Evolutionary conservation across 2,888 invertebrate genomes (phyloP).

Genomic region (Anarsia innoxiella): DNA sequence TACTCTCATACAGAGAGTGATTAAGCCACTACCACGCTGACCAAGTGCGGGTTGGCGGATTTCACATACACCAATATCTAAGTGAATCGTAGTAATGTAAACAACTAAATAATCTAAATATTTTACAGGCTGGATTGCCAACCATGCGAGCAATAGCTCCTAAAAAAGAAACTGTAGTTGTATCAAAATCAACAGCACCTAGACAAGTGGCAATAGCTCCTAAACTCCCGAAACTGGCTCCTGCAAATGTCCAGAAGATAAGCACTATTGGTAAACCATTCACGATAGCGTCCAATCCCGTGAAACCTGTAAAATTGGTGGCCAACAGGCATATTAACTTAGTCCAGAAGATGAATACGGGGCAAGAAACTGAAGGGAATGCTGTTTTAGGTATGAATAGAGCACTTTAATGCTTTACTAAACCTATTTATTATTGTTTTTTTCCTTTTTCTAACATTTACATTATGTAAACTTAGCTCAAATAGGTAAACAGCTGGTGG

Average conservation of each 20-base stretch:
- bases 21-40: no score
- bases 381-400: conserved; percentile 46
- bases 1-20: no score
- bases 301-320: conserved; percentile 34
- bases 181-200: conserved; percentile 28
- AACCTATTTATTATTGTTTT: no score
- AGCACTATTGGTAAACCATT: conserved; percentile 30
- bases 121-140: conserved; percentile 28
- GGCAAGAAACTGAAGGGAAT: conserved; percentile 34
- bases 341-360: conserved; percentile 38
- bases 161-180: conserved; percentile 27
- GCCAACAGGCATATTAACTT: conserved; percentile 26
- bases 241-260: conserved; percentile 19
- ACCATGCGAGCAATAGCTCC: conserved; percentile 21
- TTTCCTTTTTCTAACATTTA: no score
- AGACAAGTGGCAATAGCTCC: conserved; percentile 71
- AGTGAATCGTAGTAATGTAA: no score
- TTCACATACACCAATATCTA: no score
- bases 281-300: conserved; percentile 45
- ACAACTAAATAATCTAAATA: neutral
- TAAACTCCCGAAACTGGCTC: conserved; percentile 47
- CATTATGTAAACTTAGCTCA: no score
- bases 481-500: conserved; percentile 57
- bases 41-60: no score
- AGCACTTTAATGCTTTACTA: no score